phyloP scores from a whole-genome alignment of 2,888 invertebrate genomes.

The Panzeria rudis region DNA sequence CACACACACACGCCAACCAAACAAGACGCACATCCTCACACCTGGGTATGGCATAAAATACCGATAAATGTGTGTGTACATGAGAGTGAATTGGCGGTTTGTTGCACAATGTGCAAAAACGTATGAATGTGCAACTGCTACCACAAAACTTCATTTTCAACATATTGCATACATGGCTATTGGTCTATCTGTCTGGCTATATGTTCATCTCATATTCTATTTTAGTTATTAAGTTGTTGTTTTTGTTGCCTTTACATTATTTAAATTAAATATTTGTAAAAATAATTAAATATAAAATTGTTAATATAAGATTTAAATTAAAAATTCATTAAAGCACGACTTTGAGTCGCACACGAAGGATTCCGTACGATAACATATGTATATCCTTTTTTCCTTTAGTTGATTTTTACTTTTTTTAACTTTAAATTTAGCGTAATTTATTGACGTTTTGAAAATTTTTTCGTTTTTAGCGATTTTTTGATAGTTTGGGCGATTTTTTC shows the following conservation, averaged over 20 bases:
- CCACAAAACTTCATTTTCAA: slow-evolving; percentile 50
- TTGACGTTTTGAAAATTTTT: too few relatives aligned
- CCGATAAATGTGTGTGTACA: slow-evolving; percentile 7
- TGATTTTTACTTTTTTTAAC: too few relatives aligned
- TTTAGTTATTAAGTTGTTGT: slow-evolving; percentile 17
- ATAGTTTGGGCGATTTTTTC: too few relatives aligned
- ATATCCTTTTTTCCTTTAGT: too few relatives aligned
- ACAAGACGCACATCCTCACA: not conserved
- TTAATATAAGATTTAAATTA: not conserved
- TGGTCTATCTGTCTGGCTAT: not conserved
- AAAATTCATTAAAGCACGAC: too few relatives aligned
- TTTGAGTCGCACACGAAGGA: too few relatives aligned
- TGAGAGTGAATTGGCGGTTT: slow-evolving; percentile 44
- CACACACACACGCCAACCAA: not conserved
- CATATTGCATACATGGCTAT: slow-evolving; percentile 30
- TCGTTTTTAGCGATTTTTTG: too few relatives aligned
- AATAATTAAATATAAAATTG: slow-evolving; percentile 4
- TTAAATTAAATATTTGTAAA: slow-evolving; percentile 25
- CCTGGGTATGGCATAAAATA: slow-evolving; percentile 9
- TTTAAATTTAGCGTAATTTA: too few relatives aligned
- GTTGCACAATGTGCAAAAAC: slow-evolving; percentile 32
- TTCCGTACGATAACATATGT: too few relatives aligned
- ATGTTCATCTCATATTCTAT: not conserved
- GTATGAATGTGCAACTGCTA: slow-evolving; percentile 31
- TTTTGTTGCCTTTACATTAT: slow-evolving; percentile 1